A percentile compares a stretch with the other conserved stretches of the same genome.
These are phyloP conservation scores for Andrena haemorrhoa DNA, from an alignment of 2,888 invertebrate genomes.

Conservation along the genomic window DNA sequence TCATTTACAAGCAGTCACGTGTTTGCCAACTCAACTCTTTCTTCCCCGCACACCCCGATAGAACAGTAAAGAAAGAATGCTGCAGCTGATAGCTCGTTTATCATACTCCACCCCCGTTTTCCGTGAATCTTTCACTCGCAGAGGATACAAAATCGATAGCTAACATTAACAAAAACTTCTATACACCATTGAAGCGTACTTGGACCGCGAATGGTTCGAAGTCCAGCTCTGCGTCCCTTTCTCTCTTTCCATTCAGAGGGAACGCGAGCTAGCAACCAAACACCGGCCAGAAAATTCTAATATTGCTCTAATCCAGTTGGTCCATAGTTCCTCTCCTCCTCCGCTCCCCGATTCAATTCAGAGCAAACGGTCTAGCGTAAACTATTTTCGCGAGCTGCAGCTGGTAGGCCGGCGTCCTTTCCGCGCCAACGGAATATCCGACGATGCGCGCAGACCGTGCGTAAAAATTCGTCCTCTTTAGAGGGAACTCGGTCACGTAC, in stretches of 20 bases:
- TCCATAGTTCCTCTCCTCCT: not conserved
- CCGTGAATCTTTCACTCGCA: not conserved
- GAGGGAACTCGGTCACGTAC: conserved; percentile 55
- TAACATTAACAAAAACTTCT: conserved; percentile 5
- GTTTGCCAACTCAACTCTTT: too few relatives aligned
- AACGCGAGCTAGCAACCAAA: not conserved
- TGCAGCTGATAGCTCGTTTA: not conserved
- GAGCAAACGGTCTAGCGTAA: conserved; percentile 18
- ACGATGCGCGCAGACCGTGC: conserved; percentile 23
- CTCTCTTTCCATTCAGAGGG: not conserved
- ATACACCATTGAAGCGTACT: not conserved
- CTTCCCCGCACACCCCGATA: too few relatives aligned
- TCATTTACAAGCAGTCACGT: too few relatives aligned
- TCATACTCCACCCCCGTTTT: not conserved
- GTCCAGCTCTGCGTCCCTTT: conserved; percentile 6
- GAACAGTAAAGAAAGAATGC: too few relatives aligned
- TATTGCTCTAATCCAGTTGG: not conserved
- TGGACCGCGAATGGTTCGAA: not conserved
- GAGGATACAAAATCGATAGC: conserved; percentile 1
- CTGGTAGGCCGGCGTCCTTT: conserved; percentile 28
- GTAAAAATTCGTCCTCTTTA: conserved; percentile 49
- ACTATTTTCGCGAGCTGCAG: conserved; percentile 37
- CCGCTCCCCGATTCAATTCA: not conserved
- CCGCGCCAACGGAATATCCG: conserved; percentile 1
- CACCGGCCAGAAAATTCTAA: not conserved